phyloP scores from a whole-genome alignment of 1,140 invertebrate genomes.

The Solen grandis region DNA sequence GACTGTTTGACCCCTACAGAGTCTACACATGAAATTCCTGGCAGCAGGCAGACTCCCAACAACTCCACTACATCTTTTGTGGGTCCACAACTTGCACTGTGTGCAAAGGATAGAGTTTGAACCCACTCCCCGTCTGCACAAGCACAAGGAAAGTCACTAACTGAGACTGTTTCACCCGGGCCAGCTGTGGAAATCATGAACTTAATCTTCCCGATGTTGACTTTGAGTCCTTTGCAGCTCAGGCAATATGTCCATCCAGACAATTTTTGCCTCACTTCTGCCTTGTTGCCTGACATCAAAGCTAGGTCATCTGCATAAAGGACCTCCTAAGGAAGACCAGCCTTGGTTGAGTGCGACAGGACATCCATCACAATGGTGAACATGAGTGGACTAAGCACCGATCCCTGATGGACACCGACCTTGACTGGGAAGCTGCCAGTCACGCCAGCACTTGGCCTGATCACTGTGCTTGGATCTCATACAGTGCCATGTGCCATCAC shows the following conservation, averaged over 20 bases:
- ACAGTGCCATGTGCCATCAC: slow-evolving; percentile 3
- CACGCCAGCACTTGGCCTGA: background rate
- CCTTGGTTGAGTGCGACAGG: too few relatives aligned
- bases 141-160: slow-evolving; percentile 8
- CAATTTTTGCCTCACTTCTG: background rate
- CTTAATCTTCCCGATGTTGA: slow-evolving; percentile 17
- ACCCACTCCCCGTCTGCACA: slow-evolving; percentile 12
- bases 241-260: slow-evolving; percentile 4
- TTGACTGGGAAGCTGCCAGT: background rate
- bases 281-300: slow-evolving; percentile 1
- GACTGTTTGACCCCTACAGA: too few relatives aligned
- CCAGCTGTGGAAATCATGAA: slow-evolving; percentile 23
- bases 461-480: background rate
- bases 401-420: slow-evolving; percentile 31
- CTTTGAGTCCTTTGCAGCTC: slow-evolving; percentile 16
- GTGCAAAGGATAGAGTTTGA: slow-evolving; percentile 5
- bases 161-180: background rate
- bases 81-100: slow-evolving; percentile 4
- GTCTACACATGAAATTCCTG: too few relatives aligned
- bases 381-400: slow-evolving; percentile 18
- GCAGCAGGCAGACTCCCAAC: too few relatives aligned
- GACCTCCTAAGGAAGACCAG: slow-evolving; percentile 6
- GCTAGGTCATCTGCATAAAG: slow-evolving; percentile 32
- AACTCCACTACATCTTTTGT: too few relatives aligned
- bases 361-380: slow-evolving; percentile 28